These are phyloP conservation scores for Disparrhopalites patrizii DNA, from an alignment of 2,888 invertebrate genomes.

Conservation along the genomic window DNA sequence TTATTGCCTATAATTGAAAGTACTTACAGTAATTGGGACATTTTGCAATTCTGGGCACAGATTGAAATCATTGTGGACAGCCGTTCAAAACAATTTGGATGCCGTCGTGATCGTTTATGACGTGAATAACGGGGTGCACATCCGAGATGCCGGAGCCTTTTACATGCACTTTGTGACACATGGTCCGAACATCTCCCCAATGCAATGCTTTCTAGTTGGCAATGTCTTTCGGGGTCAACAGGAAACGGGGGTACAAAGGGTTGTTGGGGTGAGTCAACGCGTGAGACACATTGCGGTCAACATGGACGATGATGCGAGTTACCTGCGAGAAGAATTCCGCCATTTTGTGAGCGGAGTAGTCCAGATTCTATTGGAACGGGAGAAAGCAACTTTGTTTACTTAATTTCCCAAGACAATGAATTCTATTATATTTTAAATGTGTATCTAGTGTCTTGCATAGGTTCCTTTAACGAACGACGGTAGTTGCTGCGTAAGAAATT, in stretches of 20 bases:
- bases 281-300: conserved; percentile 45
- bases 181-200: conserved; percentile 35
- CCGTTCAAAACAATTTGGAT: conserved; percentile 42
- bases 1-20: too few relatives aligned
- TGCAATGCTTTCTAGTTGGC: conserved; percentile 43
- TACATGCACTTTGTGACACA: conserved; percentile 47
- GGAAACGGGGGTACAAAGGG: conserved; percentile 41
- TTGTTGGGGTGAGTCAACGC: conserved; percentile 41
- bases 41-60: conserved; percentile 28
- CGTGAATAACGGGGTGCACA: conserved; percentile 38
- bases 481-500: too few relatives aligned
- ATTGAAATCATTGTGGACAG: conserved; percentile 44
- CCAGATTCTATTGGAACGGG: conserved; percentile 42
- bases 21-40: too few relatives aligned
- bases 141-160: conserved; percentile 40
- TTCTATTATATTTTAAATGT: too few relatives aligned
- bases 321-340: conserved; percentile 44
- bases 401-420: too few relatives aligned
- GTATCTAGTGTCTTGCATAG: too few relatives aligned
- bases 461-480: too few relatives aligned
- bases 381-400: conserved; percentile 29
- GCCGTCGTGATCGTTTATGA: conserved; percentile 46
- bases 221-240: conserved; percentile 42
- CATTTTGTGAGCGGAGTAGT: conserved; percentile 39
- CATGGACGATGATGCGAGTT: conserved; percentile 44